These are phyloP conservation scores for Lytechinus pictus DNA, from an alignment of 35 echinoderm and acorn worm genomes.

Conservation along the genomic window DNA sequence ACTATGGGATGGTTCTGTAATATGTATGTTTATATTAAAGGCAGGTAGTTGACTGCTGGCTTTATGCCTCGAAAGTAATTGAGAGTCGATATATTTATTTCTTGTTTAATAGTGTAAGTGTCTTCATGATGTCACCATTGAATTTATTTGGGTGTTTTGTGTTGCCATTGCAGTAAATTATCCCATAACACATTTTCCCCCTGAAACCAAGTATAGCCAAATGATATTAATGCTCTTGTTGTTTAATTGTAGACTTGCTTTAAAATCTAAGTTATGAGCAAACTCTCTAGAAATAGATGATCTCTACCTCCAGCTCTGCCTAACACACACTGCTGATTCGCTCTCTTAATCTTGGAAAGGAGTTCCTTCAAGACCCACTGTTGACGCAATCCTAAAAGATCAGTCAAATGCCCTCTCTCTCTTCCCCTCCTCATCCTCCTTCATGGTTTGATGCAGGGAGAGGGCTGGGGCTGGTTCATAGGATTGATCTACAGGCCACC, in stretches of 20 bases:
- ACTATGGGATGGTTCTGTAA: too few relatives aligned
- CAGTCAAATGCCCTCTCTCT: not conserved
- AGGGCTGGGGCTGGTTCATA: conserved; percentile 7
- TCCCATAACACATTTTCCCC: too few relatives aligned
- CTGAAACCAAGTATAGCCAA: too few relatives aligned
- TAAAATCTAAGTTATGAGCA: not conserved
- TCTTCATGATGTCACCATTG: too few relatives aligned
- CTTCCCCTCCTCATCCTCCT: not conserved
- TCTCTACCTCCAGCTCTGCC: conserved; percentile 21
- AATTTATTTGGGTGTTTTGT: too few relatives aligned
- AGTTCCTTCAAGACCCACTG: conserved; percentile 26
- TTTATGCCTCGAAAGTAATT: too few relatives aligned
- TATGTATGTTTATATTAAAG: too few relatives aligned
- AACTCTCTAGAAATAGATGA: conserved; percentile 14
- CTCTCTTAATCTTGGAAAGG: not conserved
- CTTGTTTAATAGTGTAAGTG: too few relatives aligned
- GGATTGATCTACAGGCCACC: conserved; percentile 45
- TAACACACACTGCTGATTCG: conserved; percentile 1
- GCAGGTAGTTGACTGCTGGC: too few relatives aligned
- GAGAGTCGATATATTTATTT: too few relatives aligned
- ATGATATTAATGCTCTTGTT: too few relatives aligned
- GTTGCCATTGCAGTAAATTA: too few relatives aligned
- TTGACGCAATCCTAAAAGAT: conserved; percentile 38
- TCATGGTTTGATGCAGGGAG: not conserved
- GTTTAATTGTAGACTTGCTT: not conserved